phyloP scores from a whole-genome alignment of 2,888 invertebrate genomes.

The Coecobrya sp. region DNA sequence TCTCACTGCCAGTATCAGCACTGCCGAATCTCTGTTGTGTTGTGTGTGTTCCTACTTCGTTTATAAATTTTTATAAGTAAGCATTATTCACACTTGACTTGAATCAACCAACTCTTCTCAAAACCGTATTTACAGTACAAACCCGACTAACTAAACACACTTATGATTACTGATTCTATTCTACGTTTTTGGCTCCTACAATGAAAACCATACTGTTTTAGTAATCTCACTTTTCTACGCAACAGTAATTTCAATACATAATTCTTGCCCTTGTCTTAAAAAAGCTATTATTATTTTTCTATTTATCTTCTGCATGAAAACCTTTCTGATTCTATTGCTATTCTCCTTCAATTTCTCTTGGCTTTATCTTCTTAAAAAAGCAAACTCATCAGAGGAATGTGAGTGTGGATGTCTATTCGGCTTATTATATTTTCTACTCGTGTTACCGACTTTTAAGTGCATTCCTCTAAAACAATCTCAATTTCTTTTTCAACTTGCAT shows the following conservation, averaged over 20 bases:
- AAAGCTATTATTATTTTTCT: conserved; percentile 44
- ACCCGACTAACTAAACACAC: not conserved
- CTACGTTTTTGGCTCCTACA: not conserved
- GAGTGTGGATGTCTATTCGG: not conserved
- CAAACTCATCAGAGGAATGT: conserved; percentile 25
- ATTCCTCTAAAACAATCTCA: conserved; percentile 31
- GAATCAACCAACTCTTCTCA: not conserved
- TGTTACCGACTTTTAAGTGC: conserved; percentile 43
- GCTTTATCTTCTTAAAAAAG: not conserved
- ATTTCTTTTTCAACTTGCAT: not conserved
- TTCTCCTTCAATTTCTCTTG: not conserved
- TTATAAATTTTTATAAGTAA: conserved; percentile 51
- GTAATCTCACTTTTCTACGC: not conserved
- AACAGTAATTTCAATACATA: conserved; percentile 29
- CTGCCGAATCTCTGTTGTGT: not conserved
- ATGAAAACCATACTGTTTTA: conserved; percentile 33
- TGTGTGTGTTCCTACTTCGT: not conserved
- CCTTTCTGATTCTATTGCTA: not conserved
- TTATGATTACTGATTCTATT: not conserved
- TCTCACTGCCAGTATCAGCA: not conserved
- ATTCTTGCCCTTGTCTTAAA: conserved; percentile 5
- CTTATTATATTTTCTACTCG: not conserved
- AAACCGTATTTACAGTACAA: not conserved
- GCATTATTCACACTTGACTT: conserved; percentile 66
- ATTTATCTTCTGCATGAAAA: conserved; percentile 16